Conservation (phyloP, 1,140 invertebrate genomes). For the Drosophila guanche region DNA sequence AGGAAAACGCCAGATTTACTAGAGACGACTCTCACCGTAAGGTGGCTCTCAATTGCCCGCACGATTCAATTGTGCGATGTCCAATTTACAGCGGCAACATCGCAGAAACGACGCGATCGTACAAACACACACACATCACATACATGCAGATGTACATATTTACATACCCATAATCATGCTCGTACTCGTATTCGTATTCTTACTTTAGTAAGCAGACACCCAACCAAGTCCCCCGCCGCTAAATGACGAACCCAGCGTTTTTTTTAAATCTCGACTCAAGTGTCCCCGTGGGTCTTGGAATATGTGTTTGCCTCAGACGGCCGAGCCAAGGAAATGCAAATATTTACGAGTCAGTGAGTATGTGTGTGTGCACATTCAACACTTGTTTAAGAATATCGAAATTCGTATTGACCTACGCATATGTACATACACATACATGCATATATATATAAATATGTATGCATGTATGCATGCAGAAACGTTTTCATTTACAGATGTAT, state of each 20-base stretch:
- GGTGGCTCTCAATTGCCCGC: constrained; percentile 29
- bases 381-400: too few relatives aligned
- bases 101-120: background rate
- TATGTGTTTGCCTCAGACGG: constrained; percentile 8
- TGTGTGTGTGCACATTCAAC: too few relatives aligned
- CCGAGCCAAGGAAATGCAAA: constrained; percentile 27
- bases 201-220: too few relatives aligned
- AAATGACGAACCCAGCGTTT: constrained; percentile 32
- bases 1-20: constrained; percentile 4
- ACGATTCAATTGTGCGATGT: constrained; percentile 42
- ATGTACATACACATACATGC: too few relatives aligned
- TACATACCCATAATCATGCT: too few relatives aligned
- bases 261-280: constrained; percentile 62
- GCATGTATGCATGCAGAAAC: too few relatives aligned
- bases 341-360: constrained; percentile 4
- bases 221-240: background rate
- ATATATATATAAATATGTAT: too few relatives aligned
- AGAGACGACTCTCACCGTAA: background rate
- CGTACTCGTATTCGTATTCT: too few relatives aligned
- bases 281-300: constrained; percentile 21
- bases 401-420: too few relatives aligned
- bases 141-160: too few relatives aligned
- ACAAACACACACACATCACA: too few relatives aligned
- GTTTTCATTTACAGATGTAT: too few relatives aligned
- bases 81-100: constrained; percentile 53